Base-by-base conservation (phyloP, 2,888 invertebrate species). In the Ryuthela nishihirai region DNA sequence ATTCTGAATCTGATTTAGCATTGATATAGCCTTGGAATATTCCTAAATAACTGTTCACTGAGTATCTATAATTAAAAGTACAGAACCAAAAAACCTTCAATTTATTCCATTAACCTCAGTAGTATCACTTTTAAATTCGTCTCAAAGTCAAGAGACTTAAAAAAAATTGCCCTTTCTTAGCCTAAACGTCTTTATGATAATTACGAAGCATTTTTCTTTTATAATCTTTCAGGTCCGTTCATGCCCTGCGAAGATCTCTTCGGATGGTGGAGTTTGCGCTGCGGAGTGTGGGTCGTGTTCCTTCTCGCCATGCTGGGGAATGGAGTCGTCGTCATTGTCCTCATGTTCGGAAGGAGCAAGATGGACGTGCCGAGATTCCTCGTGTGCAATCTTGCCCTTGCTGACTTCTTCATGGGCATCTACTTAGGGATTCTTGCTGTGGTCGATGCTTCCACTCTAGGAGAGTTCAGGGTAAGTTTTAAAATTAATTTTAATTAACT, bases 231-330 rank as follows among this genome's bases (percentile, higher is more conserved):
- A 85, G 91, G 90, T 23, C 94, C 95, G 3, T 95, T 95, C 77
- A 79, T 94, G 71, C 95, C 95, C 4, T 97, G 95, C 74, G 87
- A 89, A 72, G 95, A 95, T 75, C 80, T 95, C 50, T 95, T 97
- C 75, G 94, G 94, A 73, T 95, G 94, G 94, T 95, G 95, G 95
- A 92, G 93, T 4, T 77, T 95, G 68, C 83, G 94, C 36, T 95
- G 94, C 73, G 94, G 95, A 18, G 93, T 97, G 45, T 98, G 98
- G 97, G 85, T 93, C 15, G 94, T 98, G 39, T 97, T 97, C 76
- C 82, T 97, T 54, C 80, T 95, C 69, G 94, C 97, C 35, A 84
- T 98, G 78, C 81, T 97, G 45, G 98, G 98, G 64, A 98, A 98
- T 75, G 94, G 93, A 40, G 89, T 89, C 0, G 95, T 97, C 9